Base-by-base conservation (phyloP, 2,888 invertebrate genomes). In the Caenorhabditis sp. region DNA sequence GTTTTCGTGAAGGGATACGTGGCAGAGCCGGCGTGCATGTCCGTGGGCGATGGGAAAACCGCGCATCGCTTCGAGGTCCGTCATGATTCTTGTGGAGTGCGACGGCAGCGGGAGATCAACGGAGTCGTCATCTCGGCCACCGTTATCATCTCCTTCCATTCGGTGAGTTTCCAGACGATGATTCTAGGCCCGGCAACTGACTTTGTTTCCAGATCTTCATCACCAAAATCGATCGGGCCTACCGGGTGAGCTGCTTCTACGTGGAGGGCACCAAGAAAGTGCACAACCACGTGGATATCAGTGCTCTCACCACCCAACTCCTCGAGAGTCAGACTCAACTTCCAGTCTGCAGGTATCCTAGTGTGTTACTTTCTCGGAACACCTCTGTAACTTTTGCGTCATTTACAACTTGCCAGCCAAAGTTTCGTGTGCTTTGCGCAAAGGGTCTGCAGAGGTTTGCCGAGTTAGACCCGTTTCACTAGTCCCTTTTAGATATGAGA, bases 141-240 rank as follows among this genome's bases (percentile, higher is more conserved):
- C 30, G 83, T 88, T 5, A 85, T 88, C 61, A 83, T 87, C 43
- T 86, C 86, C 3, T 87, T 87, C 70, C 87, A 87, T 59, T 83
- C 87, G 58, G 86, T 87, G 35, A 45, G 53, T 45, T n/a, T n/a
- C n/a, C n/a, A 13, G n/a, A 7, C n/a, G 2, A 22, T n/a, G n/a
- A n/a, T n/a, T n/a, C n/a, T n/a, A n/a, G n/a, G n/a, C n/a, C n/a
- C n/a, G n/a, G n/a, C n/a, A n/a, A n/a, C n/a, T n/a, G n/a, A n/a
- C n/a, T 45, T 30, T 7, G 5, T 30, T 48, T 58, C 20, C 58
- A 85, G 83, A 86, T 88, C 26, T 88, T 88, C 78, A 86, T 88
- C 46, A 88, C 88, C 2, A 88, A 88, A 79, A 78, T 86, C 7
- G 88, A 88, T 52, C 71, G 88, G 11, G 88, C 88, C 27, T 88